Evolutionary conservation across 2,888 invertebrate species (phyloP), one percentile per base, ranked within the genome.

Genomic region (Helleia helle): DNA sequence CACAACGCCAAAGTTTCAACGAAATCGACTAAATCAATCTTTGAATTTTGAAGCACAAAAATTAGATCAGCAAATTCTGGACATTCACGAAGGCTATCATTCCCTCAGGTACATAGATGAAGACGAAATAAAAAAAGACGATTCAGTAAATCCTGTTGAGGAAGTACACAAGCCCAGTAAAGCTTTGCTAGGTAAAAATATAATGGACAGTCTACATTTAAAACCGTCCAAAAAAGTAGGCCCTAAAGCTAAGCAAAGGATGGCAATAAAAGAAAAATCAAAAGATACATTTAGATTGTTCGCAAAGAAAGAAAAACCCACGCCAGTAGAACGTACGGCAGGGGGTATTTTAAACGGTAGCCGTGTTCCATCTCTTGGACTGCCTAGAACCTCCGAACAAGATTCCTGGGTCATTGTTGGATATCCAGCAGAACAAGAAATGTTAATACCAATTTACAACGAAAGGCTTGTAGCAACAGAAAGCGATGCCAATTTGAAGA

Each of bases 11-110:
- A 73, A 67, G 50, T 86, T 86, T 51, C 73, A 86, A 68, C 74
- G 86, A 59, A 81, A 79, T 51, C 77, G 84, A 48, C 47, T 86
- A 25, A 86, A 86, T 50, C 80, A 84, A 55, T 86, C 86, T 2
- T 62, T 86, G 0, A 84, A 85, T 48, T 83, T 80, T 46, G 81
- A 83, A 55, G 80, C 73, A 1, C 84, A 85, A 47, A 65, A 73
- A 43, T 51, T 85, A 54, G 85, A 86, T 47, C 85, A 85, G 51
- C 85, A 85, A 60, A 84, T 86, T 53, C 58, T 85, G 38, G 81
- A 86, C 42, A 84, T 84, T 37, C 85, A 85, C 57, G 83, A 77
- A 12, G 83, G 83, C 5, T 73, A 73, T 50, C 84, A 83, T 48
- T 86, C 86, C 0, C 57, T 86, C 50, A 75, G 80, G 3, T 76